Conservation (phyloP, 2,797 vertebrate species). For the Sebastes trivittatus region DNA sequence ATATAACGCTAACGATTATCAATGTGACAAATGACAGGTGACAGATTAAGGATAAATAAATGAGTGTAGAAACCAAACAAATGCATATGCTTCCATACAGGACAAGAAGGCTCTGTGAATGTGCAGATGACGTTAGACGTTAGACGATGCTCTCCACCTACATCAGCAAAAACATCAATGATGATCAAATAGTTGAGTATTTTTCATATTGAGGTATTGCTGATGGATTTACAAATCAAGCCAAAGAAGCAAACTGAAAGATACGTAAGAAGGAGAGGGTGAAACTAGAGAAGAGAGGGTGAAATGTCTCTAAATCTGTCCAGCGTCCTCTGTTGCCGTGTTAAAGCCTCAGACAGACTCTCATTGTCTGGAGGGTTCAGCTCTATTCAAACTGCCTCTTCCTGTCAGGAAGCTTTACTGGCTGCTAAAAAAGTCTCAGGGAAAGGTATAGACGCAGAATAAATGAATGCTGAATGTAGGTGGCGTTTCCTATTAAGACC, state of each 20-base stretch:
- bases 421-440: constrained; percentile 4
- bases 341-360: constrained; percentile 46
- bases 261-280: neutral
- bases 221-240: neutral
- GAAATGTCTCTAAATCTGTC: neutral
- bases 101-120: neutral
- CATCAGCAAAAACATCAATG: neutral
- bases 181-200: neutral
- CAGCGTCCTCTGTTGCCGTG: neutral
- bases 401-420: constrained; percentile 39
- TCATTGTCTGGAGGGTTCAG: constrained; percentile 54
- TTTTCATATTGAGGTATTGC: neutral
- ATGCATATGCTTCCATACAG: neutral
- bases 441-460: neutral
- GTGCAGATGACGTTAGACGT: neutral
- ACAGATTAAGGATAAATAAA: neutral
- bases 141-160: neutral
- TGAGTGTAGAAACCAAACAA: neutral
- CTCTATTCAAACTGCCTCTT: constrained; percentile 24
- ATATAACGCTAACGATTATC: neutral
- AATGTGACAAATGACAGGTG: no score
- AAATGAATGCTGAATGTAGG: constrained; percentile 9
- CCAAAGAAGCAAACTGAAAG: neutral
- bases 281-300: neutral
- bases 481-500: constrained; percentile 11